Base-by-base conservation (phyloP, 37 sponge, comb jelly and placozoan genomes). In the Halisarca cf. caerulea region DNA sequence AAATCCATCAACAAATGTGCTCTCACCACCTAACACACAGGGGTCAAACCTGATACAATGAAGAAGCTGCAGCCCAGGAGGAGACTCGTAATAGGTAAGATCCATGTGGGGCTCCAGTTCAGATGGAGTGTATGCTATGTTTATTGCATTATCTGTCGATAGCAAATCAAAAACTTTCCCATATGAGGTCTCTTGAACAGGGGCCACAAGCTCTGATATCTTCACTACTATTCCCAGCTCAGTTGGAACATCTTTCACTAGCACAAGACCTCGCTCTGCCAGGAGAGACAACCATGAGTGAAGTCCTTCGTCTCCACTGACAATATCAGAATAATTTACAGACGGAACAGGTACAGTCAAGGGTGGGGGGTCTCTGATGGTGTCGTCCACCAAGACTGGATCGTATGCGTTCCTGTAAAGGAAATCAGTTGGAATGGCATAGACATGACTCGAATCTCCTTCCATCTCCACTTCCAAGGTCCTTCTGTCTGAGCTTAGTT, bases 31-130 rank as follows among this genome's bases (percentile, higher is more conserved):
- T 28, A 45, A 38, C 2, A 93, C 84, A 87, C 90, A 87, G 34
- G 54, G 43, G 59, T 93, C 94, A 93, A 37, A 88, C 88, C 83
- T 80, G 0, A 93, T 4, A 25, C 94, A 93, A 78, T 90, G 91
- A 2, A 93, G 68, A 7, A 90, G 39, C 78, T 87, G 90, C 25
- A 93, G 39, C 8, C 94, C 94, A 30, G 94, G 94, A 53, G 90
- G 91, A 0, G 94, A 89, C 54, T 93, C 85, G 60, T 90, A 90
- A 58, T 93, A 93, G 3, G 45, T 28, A 17, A 85, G 45, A 54
- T 93, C 94, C 77, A 86, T 73, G 79, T 93, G 94, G 17, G 78
- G 54, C 3, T 45, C 39, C 17, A 93, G 84, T 0, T 21, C 20
- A 0, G 39, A 25, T 9, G 44, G 5, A 59, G 34, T 90, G 33